A percentile compares a stretch with the other conserved stretches of the same genome.
phyloP scores from a whole-genome alignment of 2,113 vertebrate genomes.

The Antechinus stuartii region DNA sequence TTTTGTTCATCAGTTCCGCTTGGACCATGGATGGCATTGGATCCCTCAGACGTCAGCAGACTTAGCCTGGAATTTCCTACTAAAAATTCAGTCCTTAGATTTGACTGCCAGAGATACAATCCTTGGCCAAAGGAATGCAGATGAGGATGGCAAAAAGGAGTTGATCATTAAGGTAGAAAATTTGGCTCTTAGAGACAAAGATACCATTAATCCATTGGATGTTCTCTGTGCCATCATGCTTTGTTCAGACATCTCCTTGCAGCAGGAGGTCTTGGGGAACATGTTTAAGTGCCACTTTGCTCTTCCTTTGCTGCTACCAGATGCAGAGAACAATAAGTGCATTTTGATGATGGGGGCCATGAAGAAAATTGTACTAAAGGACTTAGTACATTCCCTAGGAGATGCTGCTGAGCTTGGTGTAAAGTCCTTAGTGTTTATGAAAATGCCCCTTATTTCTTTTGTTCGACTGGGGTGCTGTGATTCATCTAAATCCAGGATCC shows the following conservation, averaged over 20 bases:
- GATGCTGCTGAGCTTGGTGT: slow-evolving; percentile 51
- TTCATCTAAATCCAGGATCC: slow-evolving; percentile 87
- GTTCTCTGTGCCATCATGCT: slow-evolving; percentile 85
- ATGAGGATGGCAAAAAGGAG: slow-evolving; percentile 12
- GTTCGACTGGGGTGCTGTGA: slow-evolving; percentile 84
- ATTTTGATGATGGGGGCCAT: slow-evolving; percentile 85
- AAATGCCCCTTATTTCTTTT: slow-evolving; percentile 87
- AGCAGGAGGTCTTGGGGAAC: slow-evolving; percentile 81
- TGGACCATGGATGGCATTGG: slow-evolving; percentile 50
- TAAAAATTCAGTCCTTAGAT: slow-evolving; percentile 73
- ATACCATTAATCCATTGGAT: slow-evolving; percentile 84
- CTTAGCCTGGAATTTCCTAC: slow-evolving; percentile 73
- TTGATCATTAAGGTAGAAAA: slow-evolving; percentile 10
- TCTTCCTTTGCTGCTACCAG: slow-evolving; percentile 88
- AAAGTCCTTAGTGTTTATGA: slow-evolving; percentile 75
- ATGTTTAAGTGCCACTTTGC: slow-evolving; percentile 88
- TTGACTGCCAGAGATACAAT: slow-evolving; percentile 61
- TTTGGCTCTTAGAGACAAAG: neutral
- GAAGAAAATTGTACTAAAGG: slow-evolving; percentile 78
- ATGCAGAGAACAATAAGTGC: slow-evolving; percentile 77
- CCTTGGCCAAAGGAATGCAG: neutral
- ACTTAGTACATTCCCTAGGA: slow-evolving; percentile 57
- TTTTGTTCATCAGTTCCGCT: slow-evolving; percentile 61
- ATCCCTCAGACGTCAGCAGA: slow-evolving; percentile 49
- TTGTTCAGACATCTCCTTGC: slow-evolving; percentile 85